Base-by-base conservation (phyloP, 2,113 vertebrate genomes). In the Sterrhoptilus dennistouni region DNA sequence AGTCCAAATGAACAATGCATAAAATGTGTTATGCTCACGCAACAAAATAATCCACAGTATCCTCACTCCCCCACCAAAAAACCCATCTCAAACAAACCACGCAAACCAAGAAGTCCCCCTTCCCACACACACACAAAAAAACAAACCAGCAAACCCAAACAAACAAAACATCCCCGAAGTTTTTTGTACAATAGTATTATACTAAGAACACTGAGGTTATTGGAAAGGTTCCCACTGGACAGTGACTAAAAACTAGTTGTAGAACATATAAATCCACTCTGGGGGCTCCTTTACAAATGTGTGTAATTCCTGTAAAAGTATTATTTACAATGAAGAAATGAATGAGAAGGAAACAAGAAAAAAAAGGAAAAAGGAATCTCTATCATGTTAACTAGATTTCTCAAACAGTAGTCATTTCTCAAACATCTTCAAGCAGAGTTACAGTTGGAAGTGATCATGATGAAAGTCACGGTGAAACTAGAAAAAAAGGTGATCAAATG, bases 1-100 rank as follows among this genome's bases (percentile, higher is more conserved):
- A 82, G 31, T n/a, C 31, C n/a, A 87, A 85, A 87, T 3, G 11
- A 27, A 63, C 19, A 59, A 38, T 27, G 33, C 11, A 69, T 27
- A 53, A 84, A 82, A 57, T 3, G 7, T 13, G 21, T 24, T 91
- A 66, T 40, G 35, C 22, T 83, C 29, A 28, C 18, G 36, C 40
- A 94, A 74, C 68, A 13, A 78, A 92, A 77, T 22, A 63, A 75
- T 47, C 8, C 22, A 81, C 22, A 61, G 5, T 45, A 61, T 21
- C 38, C 75, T 31, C 21, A 52, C 3, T 3, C 8, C 5, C 1
- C 4, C 0, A 3, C 5, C 1, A 23, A 28, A 52, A 59, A 28
- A 2, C 1, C 4, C 1, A 64, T 40, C 16, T 35, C 21, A 50
- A 57, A 35, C 22, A 25, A 59, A 45, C 16, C 7, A 61, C 0